Evolutionary conservation across 1,140 invertebrate genomes (phyloP), one percentile per base, ranked within the genome.

Genomic region (Probaryconus sp.): DNA sequence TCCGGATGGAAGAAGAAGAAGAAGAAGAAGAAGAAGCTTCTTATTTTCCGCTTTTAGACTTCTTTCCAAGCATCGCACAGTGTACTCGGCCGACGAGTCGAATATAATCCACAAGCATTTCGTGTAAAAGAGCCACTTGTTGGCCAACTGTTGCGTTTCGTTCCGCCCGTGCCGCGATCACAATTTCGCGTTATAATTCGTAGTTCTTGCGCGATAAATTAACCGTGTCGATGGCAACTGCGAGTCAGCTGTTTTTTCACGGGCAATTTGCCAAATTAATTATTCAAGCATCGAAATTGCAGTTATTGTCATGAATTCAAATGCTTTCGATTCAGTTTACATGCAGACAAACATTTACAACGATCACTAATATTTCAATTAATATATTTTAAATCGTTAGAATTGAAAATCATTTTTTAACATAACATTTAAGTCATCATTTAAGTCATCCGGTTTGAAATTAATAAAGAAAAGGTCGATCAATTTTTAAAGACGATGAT

Each of bases 41-140:
- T 70, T 70, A 70, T 75, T 75, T 75, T 69, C 58, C 58, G 64
- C 53, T 69, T 65, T 64, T 63, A 61, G 50, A 70, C 61, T 76
- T 76, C 73, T 76, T 76, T 76, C 67, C 73, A 56, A 63, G 73
- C 73, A 67, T 70, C 67, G 73, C 61, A 70, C 48, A 67, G 65
- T 71, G 55, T 63, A 76, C 67, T 70, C 72, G 72, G 60, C 61
- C 73, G 73, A 76, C 73, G 73, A 70, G 73, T 70, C 73, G 61
- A 76, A 76, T 76, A 76, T 76, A 76, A 76, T 76, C 73, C 73
- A 76, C 73, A 70, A 76, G 67, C 67, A 76, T 69, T 71, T 63
- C 67, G 73, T 76, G 73, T 68, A 68, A 76, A 76, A 76, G 73
- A 76, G 73, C 63, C 73, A 76, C 73, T 71, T 76, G 73, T 76